phyloP scores from a whole-genome alignment of 2,113 vertebrate species.

The Podarcis cretensis region DNA sequence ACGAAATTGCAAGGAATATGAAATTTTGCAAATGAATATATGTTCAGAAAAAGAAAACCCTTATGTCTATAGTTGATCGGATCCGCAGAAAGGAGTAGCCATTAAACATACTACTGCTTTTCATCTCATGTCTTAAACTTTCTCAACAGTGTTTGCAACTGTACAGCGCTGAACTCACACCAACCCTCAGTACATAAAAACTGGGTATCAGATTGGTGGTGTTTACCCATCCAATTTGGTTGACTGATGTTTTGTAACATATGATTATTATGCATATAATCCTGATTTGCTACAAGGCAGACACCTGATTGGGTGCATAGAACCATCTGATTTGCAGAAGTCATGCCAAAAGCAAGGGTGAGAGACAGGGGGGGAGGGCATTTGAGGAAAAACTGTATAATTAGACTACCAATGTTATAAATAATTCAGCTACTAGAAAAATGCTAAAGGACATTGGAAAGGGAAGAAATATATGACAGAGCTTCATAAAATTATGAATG shows the following conservation, averaged over 20 bases:
- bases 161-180: background rate
- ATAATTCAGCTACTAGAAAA: no score
- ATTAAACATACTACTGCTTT: background rate
- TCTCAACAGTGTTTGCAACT: background rate
- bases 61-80: background rate
- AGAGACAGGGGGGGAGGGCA: no score
- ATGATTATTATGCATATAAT: background rate
- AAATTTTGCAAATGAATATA: background rate
- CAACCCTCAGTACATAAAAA: background rate
- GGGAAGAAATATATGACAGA: no score
- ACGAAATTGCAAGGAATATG: background rate
- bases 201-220: background rate
- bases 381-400: no score
- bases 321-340: background rate
- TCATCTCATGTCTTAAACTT: background rate
- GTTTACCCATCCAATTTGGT: background rate
- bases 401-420: no score
- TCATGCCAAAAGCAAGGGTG: background rate
- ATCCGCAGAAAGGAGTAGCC: background rate
- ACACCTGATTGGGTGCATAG: background rate
- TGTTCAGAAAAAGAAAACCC: background rate
- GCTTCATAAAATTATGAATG: no score
- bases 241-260: background rate
- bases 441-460: no score
- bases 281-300: no score